Evolutionary conservation across 2,113 vertebrate genomes (phyloP).

Genomic region (Platysteira castanea): DNA sequence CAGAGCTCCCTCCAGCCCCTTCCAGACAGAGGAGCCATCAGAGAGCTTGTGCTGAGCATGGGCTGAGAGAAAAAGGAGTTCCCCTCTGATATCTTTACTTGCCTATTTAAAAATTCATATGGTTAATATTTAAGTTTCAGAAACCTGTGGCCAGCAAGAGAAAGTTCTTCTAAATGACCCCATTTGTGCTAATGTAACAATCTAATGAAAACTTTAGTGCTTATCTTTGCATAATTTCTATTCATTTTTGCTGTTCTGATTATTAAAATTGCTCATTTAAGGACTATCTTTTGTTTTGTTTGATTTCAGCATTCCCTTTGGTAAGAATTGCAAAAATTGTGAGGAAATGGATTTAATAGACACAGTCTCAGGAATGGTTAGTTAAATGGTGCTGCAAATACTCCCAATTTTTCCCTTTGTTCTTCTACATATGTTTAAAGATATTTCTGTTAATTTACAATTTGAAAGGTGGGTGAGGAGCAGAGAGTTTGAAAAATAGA

Average conservation of each 20-base stretch:
- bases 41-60: background rate
- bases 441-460: constrained; percentile 82
- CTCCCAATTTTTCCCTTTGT: constrained; percentile 65
- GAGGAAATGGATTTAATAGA: constrained; percentile 61
- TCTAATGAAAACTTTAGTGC: constrained; percentile 57
- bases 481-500: constrained; percentile 83
- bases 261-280: constrained; percentile 53
- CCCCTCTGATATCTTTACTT: constrained; percentile 23
- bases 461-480: constrained; percentile 81
- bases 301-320: constrained; percentile 51
- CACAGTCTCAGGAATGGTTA: constrained; percentile 48
- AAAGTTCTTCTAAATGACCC: constrained; percentile 56
- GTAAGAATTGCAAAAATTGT: constrained; percentile 28
- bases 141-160: constrained; percentile 42
- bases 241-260: constrained; percentile 47
- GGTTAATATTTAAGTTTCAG: constrained; percentile 70
- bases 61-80: background rate
- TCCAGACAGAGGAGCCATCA: background rate
- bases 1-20: background rate
- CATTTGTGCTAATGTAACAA: constrained; percentile 54
- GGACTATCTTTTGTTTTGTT: constrained; percentile 38
- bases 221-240: constrained; percentile 62
- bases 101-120: constrained; percentile 67
- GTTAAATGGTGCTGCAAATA: constrained; percentile 41
- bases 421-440: constrained; percentile 80